Evolutionary conservation across 2,888 invertebrate species (phyloP).

Genomic region (Congeria kusceri): DNA sequence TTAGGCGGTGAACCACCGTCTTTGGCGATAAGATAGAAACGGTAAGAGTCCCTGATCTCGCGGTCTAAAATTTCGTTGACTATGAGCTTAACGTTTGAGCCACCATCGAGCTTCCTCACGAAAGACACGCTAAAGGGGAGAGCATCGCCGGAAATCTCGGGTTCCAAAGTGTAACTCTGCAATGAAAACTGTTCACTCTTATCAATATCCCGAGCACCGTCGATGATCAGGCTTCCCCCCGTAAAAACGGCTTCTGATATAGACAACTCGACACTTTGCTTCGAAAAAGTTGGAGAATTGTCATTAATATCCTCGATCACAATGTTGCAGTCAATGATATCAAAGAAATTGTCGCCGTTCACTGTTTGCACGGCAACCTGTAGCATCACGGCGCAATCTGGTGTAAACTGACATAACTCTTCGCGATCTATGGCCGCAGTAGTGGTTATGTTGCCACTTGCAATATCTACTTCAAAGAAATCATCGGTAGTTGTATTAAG

Average conservation of each 20-base stretch:
- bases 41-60: slow-evolving; percentile 67
- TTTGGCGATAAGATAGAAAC: slow-evolving; percentile 66
- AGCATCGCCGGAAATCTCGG: slow-evolving; percentile 35
- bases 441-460: slow-evolving; percentile 61
- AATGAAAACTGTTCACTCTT: slow-evolving; percentile 64
- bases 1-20: slow-evolving; percentile 70
- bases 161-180: slow-evolving; percentile 59
- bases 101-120: slow-evolving; percentile 68
- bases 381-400: slow-evolving; percentile 53
- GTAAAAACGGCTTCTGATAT: slow-evolving; percentile 67
- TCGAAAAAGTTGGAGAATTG: slow-evolving; percentile 72
- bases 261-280: slow-evolving; percentile 42
- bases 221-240: slow-evolving; percentile 61
- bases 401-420: slow-evolving; percentile 62
- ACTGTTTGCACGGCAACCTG: slow-evolving; percentile 66
- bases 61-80: slow-evolving; percentile 68
- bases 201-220: slow-evolving; percentile 69
- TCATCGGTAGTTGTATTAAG: slow-evolving; percentile 39
- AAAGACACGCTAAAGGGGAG: slow-evolving; percentile 63
- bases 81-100: slow-evolving; percentile 64
- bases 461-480: slow-evolving; percentile 60
- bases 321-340: slow-evolving; percentile 70
- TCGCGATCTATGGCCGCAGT: slow-evolving; percentile 64
- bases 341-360: slow-evolving; percentile 64
- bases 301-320: slow-evolving; percentile 77